Evolutionary conservation across 1,140 invertebrate species (phyloP).

Genomic region (Mylabris phalerata): DNA sequence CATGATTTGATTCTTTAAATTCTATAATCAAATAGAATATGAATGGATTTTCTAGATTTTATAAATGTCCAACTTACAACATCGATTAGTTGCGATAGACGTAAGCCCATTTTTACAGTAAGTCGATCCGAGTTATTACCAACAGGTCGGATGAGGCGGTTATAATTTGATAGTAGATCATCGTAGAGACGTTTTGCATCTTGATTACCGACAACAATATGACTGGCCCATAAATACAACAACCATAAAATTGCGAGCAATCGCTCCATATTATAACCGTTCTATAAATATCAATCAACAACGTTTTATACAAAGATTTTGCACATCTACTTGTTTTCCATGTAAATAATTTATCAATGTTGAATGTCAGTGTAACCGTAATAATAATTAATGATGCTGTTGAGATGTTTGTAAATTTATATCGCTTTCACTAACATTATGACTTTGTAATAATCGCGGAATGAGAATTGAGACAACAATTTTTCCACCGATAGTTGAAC

Average conservation of each 20-base stretch:
- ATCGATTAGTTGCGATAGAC: slow-evolving; percentile 95
- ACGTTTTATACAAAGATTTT: neutral
- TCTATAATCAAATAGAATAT: slow-evolving; percentile 58
- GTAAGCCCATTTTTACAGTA: slow-evolving; percentile 92
- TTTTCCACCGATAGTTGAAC: no score
- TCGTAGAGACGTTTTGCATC: slow-evolving; percentile 92
- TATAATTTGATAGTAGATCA: slow-evolving; percentile 94
- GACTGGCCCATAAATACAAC: slow-evolving; percentile 37
- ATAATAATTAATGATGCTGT: slow-evolving; percentile 7
- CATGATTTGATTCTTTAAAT: slow-evolving; percentile 95
- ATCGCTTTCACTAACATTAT: neutral
- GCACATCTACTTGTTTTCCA: no score
- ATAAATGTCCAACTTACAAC: slow-evolving; percentile 69
- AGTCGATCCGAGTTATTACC: slow-evolving; percentile 93
- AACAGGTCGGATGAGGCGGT: slow-evolving; percentile 93
- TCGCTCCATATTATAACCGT: slow-evolving; percentile 30
- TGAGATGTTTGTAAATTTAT: slow-evolving; percentile 5
- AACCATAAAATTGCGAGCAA: slow-evolving; percentile 29
- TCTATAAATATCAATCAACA: slow-evolving; percentile 11
- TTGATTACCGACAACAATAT: slow-evolving; percentile 53
- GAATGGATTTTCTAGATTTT: neutral
- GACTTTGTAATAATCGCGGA: no score
- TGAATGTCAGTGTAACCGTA: neutral
- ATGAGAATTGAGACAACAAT: no score
- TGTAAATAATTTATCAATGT: slow-evolving; percentile 7